Conservation (phyloP, 2,797 vertebrate genomes). For the Oreortyx pictus region DNA sequence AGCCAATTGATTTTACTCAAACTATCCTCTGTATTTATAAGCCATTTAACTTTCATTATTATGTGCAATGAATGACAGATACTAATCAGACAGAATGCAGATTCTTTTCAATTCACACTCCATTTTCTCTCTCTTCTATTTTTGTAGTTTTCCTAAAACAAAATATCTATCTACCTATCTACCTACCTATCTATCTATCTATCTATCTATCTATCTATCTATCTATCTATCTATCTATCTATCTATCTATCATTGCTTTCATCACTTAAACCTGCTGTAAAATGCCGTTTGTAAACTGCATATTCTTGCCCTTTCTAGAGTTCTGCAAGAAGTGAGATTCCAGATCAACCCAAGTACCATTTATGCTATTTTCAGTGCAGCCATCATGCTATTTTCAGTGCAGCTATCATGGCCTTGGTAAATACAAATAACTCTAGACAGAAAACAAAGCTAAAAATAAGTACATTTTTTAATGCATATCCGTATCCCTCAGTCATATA, state of each 20-base stretch:
- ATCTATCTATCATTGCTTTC: too few relatives aligned
- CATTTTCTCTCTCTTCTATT: not conserved
- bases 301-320: not conserved
- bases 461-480: fast-evolving
- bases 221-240: too few relatives aligned
- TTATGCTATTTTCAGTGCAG: not conserved
- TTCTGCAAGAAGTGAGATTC: not conserved
- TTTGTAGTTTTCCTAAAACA: too few relatives aligned
- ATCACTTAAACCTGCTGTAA: not conserved
- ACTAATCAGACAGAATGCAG: not conserved
- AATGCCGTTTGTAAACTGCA: not conserved
- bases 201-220: too few relatives aligned
- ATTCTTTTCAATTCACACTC: not conserved
- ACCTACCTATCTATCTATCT: too few relatives aligned
- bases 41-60: not conserved
- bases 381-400: not conserved
- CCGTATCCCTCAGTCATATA: fast-evolving
- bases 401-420: not conserved
- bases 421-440: not conserved
- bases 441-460: not conserved
- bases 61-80: not conserved
- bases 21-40: not conserved
- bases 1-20: not conserved
- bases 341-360: not conserved
- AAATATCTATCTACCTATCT: too few relatives aligned